A percentile compares a stretch with the other conserved stretches of the same genome.
These are phyloP conservation scores for Nymphicus hollandicus DNA, from an alignment of 2,113 vertebrate genomes.

Conservation along the genomic window DNA sequence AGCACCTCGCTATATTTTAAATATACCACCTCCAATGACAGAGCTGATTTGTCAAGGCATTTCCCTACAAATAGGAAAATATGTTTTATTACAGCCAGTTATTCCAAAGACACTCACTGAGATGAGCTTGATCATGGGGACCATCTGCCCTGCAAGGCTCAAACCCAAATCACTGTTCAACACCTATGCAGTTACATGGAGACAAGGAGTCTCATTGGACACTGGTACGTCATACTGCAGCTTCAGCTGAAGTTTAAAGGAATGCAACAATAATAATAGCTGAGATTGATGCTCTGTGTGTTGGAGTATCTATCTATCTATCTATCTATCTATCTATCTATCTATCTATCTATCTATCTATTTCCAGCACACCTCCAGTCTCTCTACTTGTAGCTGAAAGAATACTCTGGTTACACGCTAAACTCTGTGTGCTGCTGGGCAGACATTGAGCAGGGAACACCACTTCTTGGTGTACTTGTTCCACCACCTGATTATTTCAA, in stretches of 20 bases:
- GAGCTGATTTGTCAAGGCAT: background rate
- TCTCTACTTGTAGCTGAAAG: background rate
- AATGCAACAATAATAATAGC: background rate
- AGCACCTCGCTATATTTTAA: background rate
- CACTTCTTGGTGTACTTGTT: background rate
- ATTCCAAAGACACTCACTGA: background rate
- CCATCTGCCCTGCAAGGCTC: background rate
- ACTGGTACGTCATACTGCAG: background rate
- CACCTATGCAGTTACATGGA: background rate
- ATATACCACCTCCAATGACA: background rate
- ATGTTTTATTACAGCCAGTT: background rate
- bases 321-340: background rate
- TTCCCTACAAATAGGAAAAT: background rate
- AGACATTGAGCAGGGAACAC: background rate
- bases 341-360: background rate
- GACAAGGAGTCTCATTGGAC: background rate
- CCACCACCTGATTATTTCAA: background rate
- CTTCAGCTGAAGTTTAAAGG: background rate
- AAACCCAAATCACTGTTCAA: background rate
- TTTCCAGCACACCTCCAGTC: background rate
- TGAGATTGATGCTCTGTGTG: background rate
- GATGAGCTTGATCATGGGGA: background rate
- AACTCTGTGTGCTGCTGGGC: rapidly evolving
- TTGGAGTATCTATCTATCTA: background rate
- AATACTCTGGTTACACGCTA: background rate